Base-by-base conservation (phyloP, 2,888 invertebrate genomes). In the Phyllotreta cruciferae region DNA sequence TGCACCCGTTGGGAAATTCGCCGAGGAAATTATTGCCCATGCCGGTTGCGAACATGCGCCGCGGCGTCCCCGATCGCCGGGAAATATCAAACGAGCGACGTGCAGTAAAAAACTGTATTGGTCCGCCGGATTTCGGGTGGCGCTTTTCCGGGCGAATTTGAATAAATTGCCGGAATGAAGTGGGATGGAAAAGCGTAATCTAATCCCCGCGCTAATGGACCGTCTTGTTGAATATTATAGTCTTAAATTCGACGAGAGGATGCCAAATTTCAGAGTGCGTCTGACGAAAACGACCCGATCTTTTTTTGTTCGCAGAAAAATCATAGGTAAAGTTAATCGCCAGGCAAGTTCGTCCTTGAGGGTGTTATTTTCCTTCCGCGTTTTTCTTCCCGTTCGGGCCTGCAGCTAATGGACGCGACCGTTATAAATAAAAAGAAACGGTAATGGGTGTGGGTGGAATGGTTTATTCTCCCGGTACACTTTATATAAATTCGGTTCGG, bases 251-350 rank as follows among this genome's bases (percentile, higher is more conserved):
- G 24, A 24, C 4, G 24, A 24, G 24, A 24, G 1, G 1, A 4
- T 3, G 4, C 24, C 24, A 24, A 24, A 24, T 24, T 24, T 24
- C 2, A 4, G 24, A 24, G 24, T 24, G 24, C 24, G 24, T 24
- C 24, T 24, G 24, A 24, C 24, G 24, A 24, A 24, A 24, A 24
- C 24, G 24, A 24, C 24, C 24, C 24, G 24, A 4, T 3, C n/a
- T 24, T 24, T 24, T 24, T 24, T 24, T 24, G 24, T 24, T 24
- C 24, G 24, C 24, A 24, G 24, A 4, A 24, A 24, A 24, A 56
- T 56, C 56, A 56, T 56, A 56, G 56, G 56, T 56, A 56, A 56
- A 56, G 56, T 56, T 56, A 56, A 56, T 56, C 56, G 56, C 8
- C 13, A n/a, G n/a, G 36, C 44, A 10, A 0, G n/a, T 56, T 56